Evolutionary conservation across 2,797 vertebrate genomes (phyloP), one percentile per base, ranked within the genome.

Genomic region (Poecilia wingei): DNA sequence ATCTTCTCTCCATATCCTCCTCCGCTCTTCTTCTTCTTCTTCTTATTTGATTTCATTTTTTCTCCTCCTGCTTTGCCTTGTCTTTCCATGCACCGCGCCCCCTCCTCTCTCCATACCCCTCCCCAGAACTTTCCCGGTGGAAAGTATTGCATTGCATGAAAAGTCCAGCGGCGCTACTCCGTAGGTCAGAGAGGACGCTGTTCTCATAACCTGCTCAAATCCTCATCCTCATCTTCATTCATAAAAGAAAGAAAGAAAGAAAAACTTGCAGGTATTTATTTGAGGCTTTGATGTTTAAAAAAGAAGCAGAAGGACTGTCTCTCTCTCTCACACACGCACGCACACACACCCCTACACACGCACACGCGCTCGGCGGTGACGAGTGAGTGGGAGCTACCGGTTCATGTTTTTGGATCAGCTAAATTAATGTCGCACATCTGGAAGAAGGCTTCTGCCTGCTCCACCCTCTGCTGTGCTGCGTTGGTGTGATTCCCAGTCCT

Each of bases 391-490:
- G 94, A 95, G 93, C 94, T 94, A 94, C 94, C 91, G 92, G 92
- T 94, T 94, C 94, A 94, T 95, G 94, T 95, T 95, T 75, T 92
- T 92, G 91, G 90, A 95, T 93, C 90, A 92, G 84, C 92, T 93
- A 91, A 94, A 93, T 94, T 93, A 94, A 94, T 93, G 92, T 94
- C 93, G 88, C 93, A 95, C 94, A 95, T 95, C 94, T 95, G 94
- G 93, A 95, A 93, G 91, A 91, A 86, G 92, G 92, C 93, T 94
- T 84, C 92, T 92, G 91, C 90, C 87, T 91, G 93, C 91, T 94
- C 92, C 93, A 93, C 93, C 92, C 92, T 94, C 92, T 71, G 91
- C 93, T 94, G 93, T 84, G 90, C 87, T 94, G 94, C 91, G 93
- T 94, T 94, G 92, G 94, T 95, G 94, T 95, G 92, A 94, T 93